A percentile compares a stretch with the other conserved stretches of the same genome.
Conservation (phyloP, 2,888 invertebrate species). For the Melinaea menophilus region DNA sequence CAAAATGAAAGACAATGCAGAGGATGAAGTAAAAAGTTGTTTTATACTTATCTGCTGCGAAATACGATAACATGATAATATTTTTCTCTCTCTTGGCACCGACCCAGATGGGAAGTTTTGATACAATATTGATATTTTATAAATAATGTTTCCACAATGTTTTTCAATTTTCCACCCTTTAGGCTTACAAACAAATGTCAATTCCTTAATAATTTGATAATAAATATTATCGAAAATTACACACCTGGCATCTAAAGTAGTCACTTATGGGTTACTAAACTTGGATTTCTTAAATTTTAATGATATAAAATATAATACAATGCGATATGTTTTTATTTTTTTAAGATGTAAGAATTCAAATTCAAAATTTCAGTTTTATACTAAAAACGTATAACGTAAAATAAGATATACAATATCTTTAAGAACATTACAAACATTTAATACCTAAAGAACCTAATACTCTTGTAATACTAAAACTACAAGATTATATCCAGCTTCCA, state of each 20-base stretch:
- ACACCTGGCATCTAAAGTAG: no score
- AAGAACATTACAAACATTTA: background rate
- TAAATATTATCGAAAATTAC: no score
- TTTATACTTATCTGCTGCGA: constrained; percentile 8
- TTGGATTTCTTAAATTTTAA: no score
- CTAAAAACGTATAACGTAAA: background rate
- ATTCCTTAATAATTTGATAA: background rate
- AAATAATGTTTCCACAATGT: background rate
- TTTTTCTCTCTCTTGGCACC: constrained; percentile 14
- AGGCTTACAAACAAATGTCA: background rate
- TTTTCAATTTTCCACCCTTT: constrained; percentile 1
- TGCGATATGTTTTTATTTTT: no score
- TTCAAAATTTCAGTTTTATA: background rate
- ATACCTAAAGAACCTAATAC: background rate
- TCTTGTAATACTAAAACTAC: background rate
- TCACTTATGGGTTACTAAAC: no score
- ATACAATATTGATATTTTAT: constrained; percentile 16
- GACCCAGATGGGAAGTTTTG: constrained; percentile 12
- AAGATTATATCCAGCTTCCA: constrained; percentile 5
- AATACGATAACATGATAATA: constrained; percentile 12
- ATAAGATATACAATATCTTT: background rate
- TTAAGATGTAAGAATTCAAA: no score
- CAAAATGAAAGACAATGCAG: constrained; percentile 3
- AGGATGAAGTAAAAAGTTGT: constrained; percentile 9
- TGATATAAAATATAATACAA: no score